Percentiles rank a stretch among this genome's conserved stretches.
Evolutionary conservation across 2,888 invertebrate genomes (phyloP).

Genomic region (Lysandra coridon): DNA sequence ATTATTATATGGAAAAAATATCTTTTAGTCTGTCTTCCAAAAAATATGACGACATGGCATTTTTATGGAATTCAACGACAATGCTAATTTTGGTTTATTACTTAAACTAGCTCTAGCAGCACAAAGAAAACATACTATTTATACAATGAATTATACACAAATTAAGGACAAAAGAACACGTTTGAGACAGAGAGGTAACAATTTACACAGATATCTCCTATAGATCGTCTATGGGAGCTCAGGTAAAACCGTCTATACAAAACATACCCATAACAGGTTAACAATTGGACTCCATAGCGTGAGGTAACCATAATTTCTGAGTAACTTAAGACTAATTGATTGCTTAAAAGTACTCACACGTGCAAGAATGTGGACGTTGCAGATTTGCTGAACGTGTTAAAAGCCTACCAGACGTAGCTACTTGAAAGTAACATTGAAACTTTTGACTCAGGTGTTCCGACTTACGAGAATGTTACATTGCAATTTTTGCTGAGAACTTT

Average conservation of each 20-base stretch:
- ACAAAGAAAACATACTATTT: neutral
- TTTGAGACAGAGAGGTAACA: neutral
- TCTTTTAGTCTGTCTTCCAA: too few species aligned
- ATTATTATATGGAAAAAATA: neutral
- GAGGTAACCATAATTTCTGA: neutral
- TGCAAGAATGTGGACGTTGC: constrained; percentile 69
- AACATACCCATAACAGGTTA: constrained; percentile 11
- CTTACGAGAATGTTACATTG: constrained; percentile 13
- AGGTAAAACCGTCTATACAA: neutral
- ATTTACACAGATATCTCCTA: neutral
- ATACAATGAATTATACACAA: neutral
- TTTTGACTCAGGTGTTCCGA: constrained; percentile 21
- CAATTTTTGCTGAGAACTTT: constrained; percentile 6
- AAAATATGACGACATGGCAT: too few species aligned
- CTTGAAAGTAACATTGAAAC: constrained; percentile 17
- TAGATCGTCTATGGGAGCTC: neutral
- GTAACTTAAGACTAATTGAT: constrained; percentile 59
- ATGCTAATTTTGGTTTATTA: neutral
- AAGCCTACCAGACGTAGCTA: constrained; percentile 24
- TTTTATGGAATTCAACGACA: neutral
- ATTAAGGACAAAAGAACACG: neutral
- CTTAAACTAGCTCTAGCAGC: neutral
- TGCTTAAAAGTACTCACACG: constrained; percentile 52
- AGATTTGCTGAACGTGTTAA: constrained; percentile 62
- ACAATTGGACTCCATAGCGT: constrained; percentile 1